phyloP scores from a whole-genome alignment of 1,140 invertebrate genomes.

The Penaeus vannamei region DNA sequence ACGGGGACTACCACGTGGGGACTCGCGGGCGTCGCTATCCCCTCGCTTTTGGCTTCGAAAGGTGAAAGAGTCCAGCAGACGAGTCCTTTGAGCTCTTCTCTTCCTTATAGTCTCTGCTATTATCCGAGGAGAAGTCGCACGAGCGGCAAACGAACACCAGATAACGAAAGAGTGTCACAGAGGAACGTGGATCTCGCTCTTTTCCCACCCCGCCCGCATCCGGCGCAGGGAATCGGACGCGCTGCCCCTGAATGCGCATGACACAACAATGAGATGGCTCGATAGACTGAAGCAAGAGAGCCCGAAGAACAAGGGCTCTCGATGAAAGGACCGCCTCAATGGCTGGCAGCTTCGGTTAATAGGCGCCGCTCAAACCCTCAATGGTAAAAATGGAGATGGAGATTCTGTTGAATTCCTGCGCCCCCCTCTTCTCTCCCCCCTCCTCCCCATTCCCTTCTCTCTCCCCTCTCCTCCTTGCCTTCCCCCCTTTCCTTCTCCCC shows the following conservation, averaged over 20 bases:
- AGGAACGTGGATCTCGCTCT: neutral
- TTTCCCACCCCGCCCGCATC: neutral
- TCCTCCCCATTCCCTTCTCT: neutral
- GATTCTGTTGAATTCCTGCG: slow-evolving; percentile 55
- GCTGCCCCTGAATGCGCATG: slow-evolving; percentile 49
- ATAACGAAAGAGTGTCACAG: no score
- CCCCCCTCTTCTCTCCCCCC: neutral
- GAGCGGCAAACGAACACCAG: no score
- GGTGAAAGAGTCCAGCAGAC: no score
- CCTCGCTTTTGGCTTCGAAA: no score
- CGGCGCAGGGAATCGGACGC: slow-evolving; percentile 51
- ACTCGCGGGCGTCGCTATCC: neutral
- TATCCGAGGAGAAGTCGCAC: no score
- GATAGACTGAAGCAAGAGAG: slow-evolving; percentile 61
- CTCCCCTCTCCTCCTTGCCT: no score
- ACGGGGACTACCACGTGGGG: slow-evolving; percentile 48
- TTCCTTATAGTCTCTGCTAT: no score
- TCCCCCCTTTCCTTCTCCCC: neutral
- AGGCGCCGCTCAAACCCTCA: slow-evolving; percentile 54
- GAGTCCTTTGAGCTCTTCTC: no score
- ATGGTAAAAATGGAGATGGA: slow-evolving; percentile 48
- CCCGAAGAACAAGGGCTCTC: slow-evolving; percentile 61
- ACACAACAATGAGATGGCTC: slow-evolving; percentile 65
- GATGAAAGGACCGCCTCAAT: slow-evolving; percentile 61
- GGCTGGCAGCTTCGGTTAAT: slow-evolving; percentile 53